These are phyloP conservation scores for Labroides dimidiatus DNA, from an alignment of 2,797 vertebrate species.

Conservation along the genomic window DNA sequence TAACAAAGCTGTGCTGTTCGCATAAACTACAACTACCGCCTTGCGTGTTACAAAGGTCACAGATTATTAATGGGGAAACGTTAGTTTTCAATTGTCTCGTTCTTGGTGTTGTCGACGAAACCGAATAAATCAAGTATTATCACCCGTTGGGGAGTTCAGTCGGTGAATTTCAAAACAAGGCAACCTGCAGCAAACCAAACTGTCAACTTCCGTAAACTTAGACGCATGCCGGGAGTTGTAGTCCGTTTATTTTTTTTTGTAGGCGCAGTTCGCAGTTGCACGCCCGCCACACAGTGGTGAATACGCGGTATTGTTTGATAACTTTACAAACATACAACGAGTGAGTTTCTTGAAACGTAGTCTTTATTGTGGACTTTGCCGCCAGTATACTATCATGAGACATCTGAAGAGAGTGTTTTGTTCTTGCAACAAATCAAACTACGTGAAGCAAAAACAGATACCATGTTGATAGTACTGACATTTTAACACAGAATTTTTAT, in stretches of 20 bases:
- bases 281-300: slow-evolving; percentile 8
- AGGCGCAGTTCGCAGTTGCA: background rate
- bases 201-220: slow-evolving; percentile 38
- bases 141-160: background rate
- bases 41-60: slow-evolving; percentile 18
- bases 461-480: too few relatives aligned
- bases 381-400: too few relatives aligned
- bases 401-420: too few relatives aligned
- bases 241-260: slow-evolving; percentile 38
- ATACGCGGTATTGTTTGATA: background rate
- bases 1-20: slow-evolving; percentile 28
- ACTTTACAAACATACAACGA: too few relatives aligned
- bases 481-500: too few relatives aligned
- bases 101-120: background rate
- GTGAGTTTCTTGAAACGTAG: too few relatives aligned
- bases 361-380: too few relatives aligned
- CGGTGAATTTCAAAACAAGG: slow-evolving; percentile 13
- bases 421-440: too few relatives aligned
- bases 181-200: background rate
- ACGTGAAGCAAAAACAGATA: too few relatives aligned
- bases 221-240: slow-evolving; percentile 53
- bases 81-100: slow-evolving; percentile 15
- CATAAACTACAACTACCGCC: background rate
- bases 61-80: background rate
- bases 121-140: accelerated